These are phyloP conservation scores for Etheostoma spectabile DNA, from an alignment of 2,113 vertebrate species.

Conservation along the genomic window DNA sequence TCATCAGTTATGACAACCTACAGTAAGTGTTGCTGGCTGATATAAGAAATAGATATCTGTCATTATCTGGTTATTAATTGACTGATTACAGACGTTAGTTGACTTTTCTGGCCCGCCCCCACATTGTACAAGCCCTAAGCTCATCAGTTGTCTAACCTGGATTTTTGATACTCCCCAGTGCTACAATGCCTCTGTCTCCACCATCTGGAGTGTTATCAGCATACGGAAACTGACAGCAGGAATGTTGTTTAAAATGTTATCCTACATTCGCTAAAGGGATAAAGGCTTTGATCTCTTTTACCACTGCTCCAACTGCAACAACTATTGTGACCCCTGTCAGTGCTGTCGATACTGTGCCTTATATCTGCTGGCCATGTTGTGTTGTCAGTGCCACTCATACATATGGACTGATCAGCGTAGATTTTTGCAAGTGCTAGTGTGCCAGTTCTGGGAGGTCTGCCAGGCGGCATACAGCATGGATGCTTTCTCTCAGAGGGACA, in stretches of 20 bases:
- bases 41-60: background rate
- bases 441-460: slow-evolving; percentile 80
- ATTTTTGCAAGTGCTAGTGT: slow-evolving; percentile 65
- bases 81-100: slow-evolving; percentile 18
- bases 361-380: slow-evolving; percentile 63
- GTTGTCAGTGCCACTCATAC: slow-evolving; percentile 66
- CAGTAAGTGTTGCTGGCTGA: background rate
- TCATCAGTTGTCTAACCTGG: slow-evolving; percentile 60
- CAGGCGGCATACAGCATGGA: slow-evolving; percentile 76
- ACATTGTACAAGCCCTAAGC: slow-evolving; percentile 28
- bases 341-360: slow-evolving; percentile 54
- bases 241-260: slow-evolving; percentile 59
- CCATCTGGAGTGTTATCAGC: slow-evolving; percentile 71
- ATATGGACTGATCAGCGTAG: slow-evolving; percentile 76
- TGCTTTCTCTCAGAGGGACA: slow-evolving; percentile 81
- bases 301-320: slow-evolving; percentile 28
- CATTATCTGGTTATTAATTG: slow-evolving; percentile 3
- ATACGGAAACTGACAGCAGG: slow-evolving; percentile 67
- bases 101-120: slow-evolving; percentile 11
- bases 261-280: slow-evolving; percentile 36
- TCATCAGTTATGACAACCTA: background rate
- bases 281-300: slow-evolving; percentile 32
- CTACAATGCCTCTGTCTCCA: slow-evolving; percentile 44
- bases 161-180: slow-evolving; percentile 54
- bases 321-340: slow-evolving; percentile 47